Evolutionary conservation across 2,888 invertebrate species (phyloP).

Genomic region (Himalopsyche tibetana): DNA sequence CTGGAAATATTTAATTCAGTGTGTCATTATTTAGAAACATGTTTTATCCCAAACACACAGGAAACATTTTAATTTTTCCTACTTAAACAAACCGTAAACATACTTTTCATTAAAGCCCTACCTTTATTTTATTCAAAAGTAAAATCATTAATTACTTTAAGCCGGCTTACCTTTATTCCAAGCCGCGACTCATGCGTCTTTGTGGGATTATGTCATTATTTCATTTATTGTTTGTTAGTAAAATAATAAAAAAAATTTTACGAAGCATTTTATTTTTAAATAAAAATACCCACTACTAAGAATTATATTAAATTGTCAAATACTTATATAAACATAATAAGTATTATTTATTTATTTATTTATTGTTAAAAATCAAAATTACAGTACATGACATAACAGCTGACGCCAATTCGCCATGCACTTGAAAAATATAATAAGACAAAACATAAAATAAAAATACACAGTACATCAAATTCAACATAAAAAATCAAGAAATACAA

Average conservation of each 20-base stretch:
- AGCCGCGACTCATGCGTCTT: conserved; percentile 13
- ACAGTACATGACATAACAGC: too few species aligned
- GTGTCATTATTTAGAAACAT: conserved; percentile 42
- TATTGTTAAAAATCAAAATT: too few species aligned
- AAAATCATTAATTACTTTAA: conserved; percentile 42
- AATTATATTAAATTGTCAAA: too few species aligned
- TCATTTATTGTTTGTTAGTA: conserved; percentile 31
- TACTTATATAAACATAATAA: too few species aligned
- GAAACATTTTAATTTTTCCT: conserved; percentile 41
- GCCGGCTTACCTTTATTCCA: conserved; percentile 43
- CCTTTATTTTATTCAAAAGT: conserved; percentile 31
- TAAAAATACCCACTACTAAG: too few species aligned
- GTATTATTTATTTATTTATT: too few species aligned
- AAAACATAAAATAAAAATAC: too few species aligned
- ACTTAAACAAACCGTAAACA: conserved; percentile 42
- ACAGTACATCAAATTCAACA: too few species aligned
- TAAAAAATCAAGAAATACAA: too few species aligned
- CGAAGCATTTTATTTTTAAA: background rate
- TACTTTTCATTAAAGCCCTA: conserved; percentile 39
- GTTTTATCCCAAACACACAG: conserved; percentile 35
- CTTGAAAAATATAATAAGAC: too few species aligned
- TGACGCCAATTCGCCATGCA: too few species aligned
- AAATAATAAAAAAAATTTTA: background rate
- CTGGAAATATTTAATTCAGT: conserved; percentile 17
- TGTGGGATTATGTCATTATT: conserved; percentile 41